These are phyloP conservation scores for Phaonia tiefii DNA, from an alignment of 2,888 invertebrate genomes.

Conservation along the genomic window DNA sequence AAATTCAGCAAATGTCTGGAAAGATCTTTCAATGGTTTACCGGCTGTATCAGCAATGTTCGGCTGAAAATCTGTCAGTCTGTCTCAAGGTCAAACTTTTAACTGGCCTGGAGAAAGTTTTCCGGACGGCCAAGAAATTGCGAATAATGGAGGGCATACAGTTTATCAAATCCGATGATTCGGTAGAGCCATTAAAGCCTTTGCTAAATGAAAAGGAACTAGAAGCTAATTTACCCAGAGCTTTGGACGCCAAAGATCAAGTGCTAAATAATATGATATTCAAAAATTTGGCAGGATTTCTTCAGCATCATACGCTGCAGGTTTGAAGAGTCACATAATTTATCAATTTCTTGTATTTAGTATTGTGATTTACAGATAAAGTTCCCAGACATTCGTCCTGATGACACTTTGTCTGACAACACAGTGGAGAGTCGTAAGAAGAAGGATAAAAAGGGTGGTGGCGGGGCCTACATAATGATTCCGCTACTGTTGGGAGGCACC, in stretches of 20 bases:
- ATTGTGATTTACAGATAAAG: slow-evolving; percentile 83
- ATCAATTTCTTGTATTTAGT: background rate
- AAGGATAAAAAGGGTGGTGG: slow-evolving; percentile 85
- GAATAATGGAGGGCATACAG: slow-evolving; percentile 87
- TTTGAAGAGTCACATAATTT: slow-evolving; percentile 75
- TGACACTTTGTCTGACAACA: slow-evolving; percentile 75
- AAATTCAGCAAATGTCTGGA: slow-evolving; percentile 72
- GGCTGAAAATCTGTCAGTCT: slow-evolving; percentile 85
- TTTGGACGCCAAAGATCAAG: slow-evolving; percentile 86
- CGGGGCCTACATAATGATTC: slow-evolving; percentile 88
- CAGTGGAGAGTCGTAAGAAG: slow-evolving; percentile 83
- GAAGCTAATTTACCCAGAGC: slow-evolving; percentile 88
- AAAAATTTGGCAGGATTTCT: slow-evolving; percentile 88
- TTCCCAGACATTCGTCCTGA: slow-evolving; percentile 86
- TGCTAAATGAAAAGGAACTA: slow-evolving; percentile 83
- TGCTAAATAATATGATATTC: slow-evolving; percentile 87
- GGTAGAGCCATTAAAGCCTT: slow-evolving; percentile 68
- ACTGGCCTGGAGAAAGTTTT: slow-evolving; percentile 88
- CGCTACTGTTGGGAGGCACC: slow-evolving; percentile 89
- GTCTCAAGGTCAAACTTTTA: slow-evolving; percentile 90
- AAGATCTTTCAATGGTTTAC: slow-evolving; percentile 87
- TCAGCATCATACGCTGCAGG: slow-evolving; percentile 90
- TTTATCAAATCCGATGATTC: slow-evolving; percentile 83
- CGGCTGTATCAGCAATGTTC: slow-evolving; percentile 92
- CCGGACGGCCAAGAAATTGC: slow-evolving; percentile 83